A percentile compares a stretch with the other conserved stretches of the same genome.
Evolutionary conservation across 2,797 vertebrate genomes (phyloP).

Genomic region (Hephaestus fuliginosus): DNA sequence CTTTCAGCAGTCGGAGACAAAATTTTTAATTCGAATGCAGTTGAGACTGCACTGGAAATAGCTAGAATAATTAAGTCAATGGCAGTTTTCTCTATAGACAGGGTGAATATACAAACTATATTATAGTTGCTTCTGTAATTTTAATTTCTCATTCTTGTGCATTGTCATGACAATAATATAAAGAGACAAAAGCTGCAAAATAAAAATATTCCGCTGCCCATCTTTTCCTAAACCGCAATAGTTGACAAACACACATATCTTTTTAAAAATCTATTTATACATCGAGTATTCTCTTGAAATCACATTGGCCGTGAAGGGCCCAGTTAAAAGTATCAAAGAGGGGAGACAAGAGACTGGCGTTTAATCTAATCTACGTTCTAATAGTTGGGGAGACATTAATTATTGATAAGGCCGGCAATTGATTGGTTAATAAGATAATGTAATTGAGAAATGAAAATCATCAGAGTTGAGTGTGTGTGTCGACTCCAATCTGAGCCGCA

Average conservation of each 20-base stretch:
- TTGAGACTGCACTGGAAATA: constrained; percentile 13
- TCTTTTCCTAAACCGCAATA: constrained; percentile 6
- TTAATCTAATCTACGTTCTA: constrained; percentile 87
- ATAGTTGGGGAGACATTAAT: constrained; percentile 87
- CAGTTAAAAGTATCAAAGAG: constrained; percentile 83
- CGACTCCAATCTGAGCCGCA: constrained; percentile 70
- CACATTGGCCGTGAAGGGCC: constrained; percentile 55
- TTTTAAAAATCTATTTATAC: constrained; percentile 50
- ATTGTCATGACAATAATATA: neutral
- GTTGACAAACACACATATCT: constrained; percentile 32
- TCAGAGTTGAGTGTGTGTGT: constrained; percentile 80
- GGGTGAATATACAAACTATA: constrained; percentile 1
- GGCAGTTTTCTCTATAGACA: neutral
- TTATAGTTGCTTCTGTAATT: constrained; percentile 18
- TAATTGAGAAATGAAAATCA: constrained; percentile 91
- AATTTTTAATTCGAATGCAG: constrained; percentile 16
- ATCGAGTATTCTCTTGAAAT: constrained; percentile 49
- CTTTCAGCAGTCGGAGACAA: neutral
- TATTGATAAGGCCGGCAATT: constrained; percentile 89
- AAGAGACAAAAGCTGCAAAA: neutral
- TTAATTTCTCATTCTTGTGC: neutral
- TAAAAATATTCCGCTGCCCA: neutral
- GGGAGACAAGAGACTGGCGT: constrained; percentile 78
- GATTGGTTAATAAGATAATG: constrained; percentile 91
- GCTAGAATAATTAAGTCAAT: constrained; percentile 10